Evolutionary conservation across 92 coral and sea anemone species (phyloP).

Genomic region (Epizoanthus ramosus): DNA sequence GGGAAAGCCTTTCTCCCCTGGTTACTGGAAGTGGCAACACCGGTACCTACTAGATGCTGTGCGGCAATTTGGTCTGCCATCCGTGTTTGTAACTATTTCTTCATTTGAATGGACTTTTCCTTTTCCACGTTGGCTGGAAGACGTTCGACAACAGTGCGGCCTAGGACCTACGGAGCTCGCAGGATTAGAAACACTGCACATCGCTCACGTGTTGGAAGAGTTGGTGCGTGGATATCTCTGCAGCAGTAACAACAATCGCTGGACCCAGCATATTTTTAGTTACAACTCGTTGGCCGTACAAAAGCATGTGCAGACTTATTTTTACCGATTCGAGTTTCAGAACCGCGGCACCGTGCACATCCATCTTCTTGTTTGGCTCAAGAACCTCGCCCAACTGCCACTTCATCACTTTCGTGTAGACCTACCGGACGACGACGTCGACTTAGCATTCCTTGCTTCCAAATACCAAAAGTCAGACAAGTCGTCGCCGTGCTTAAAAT

Average conservation of each 20-base stretch:
- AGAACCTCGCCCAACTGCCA: neutral
- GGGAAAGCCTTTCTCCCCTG: neutral
- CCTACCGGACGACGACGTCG: constrained; percentile 31
- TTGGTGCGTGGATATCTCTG: constrained; percentile 7
- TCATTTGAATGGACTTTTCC: constrained; percentile 28
- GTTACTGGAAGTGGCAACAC: constrained; percentile 32
- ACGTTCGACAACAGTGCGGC: too few relatives aligned
- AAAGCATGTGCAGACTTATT: too few relatives aligned
- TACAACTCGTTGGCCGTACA: too few relatives aligned
- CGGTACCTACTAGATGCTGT: constrained; percentile 9
- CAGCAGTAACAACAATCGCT: neutral
- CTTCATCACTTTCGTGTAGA: constrained; percentile 32
- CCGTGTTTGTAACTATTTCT: neutral
- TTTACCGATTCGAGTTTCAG: constrained; percentile 58
- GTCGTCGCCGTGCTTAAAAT: constrained; percentile 3
- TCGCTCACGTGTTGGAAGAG: neutral
- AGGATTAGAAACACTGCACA: neutral
- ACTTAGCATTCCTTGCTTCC: constrained; percentile 29
- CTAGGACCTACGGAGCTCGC: too few relatives aligned
- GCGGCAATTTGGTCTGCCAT: constrained; percentile 14
- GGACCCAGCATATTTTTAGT: neutral
- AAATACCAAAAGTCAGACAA: constrained; percentile 46
- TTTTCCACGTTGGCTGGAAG: neutral
- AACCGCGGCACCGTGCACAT: constrained; percentile 43
- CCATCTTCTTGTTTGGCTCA: constrained; percentile 54